Conservation (phyloP, 2,797 vertebrate genomes). For the Tarsius wallacei region DNA sequence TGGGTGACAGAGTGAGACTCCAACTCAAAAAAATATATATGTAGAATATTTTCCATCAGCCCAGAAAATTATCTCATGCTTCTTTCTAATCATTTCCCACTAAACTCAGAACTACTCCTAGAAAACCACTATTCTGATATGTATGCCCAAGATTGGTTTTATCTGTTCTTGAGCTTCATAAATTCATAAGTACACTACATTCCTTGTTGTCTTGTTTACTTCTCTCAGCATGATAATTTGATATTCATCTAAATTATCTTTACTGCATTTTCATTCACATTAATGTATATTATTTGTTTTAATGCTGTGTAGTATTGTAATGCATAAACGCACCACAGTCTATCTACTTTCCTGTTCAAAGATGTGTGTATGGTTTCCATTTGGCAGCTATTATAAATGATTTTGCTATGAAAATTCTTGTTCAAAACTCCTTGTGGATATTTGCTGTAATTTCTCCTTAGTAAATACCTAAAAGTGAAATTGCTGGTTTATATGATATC, state of each 20-base stretch:
- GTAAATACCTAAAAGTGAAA: slow-evolving; percentile 11
- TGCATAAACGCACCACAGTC: background rate
- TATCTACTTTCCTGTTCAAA: background rate
- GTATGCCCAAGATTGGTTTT: too few species aligned
- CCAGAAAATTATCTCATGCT: background rate
- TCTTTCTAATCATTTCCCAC: background rate
- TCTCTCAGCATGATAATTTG: background rate
- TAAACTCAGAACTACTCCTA: background rate
- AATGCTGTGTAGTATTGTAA: background rate
- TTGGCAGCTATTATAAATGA: slow-evolving; percentile 3
- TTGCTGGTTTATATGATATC: background rate
- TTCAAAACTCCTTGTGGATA: background rate
- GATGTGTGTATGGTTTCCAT: background rate
- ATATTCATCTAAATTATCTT: background rate
- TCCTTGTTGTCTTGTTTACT: background rate
- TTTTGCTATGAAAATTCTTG: background rate
- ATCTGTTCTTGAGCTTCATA: too few species aligned
- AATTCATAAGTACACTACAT: background rate
- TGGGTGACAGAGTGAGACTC: too few species aligned
- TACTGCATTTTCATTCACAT: background rate
- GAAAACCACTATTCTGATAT: background rate
- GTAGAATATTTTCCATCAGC: background rate
- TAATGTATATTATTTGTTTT: background rate
- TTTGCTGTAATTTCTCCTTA: background rate
- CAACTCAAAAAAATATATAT: too few species aligned